Base-by-base conservation (phyloP, 2,888 invertebrate species). In the Callyntrura sp. region DNA sequence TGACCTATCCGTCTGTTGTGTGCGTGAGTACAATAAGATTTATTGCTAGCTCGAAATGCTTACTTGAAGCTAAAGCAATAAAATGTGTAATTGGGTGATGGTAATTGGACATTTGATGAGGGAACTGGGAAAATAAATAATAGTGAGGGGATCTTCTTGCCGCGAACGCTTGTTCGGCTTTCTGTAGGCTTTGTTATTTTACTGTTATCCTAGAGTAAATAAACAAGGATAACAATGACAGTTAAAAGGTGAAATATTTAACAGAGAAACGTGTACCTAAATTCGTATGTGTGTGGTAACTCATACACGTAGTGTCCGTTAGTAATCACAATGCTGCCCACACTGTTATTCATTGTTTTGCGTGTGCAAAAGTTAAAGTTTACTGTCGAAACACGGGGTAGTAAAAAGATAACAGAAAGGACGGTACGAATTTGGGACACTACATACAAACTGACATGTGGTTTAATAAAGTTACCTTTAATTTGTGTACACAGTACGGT, bases 101-200 rank as follows among this genome's bases (percentile, higher is more conserved):
- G 88, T 88, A 88, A 88, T 88, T 83, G 88, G 88, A 88, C 88
- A 51, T 83, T 88, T 88, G 88, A 83, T 83, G 83, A 88, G 88
- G 25, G 60, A 28, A 25, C 23, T 65, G 76, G 86, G 68, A 65
- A 65, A 65, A 79, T 65, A 79, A 86, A 86, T 48, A 70, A 43
- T 82, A 82, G 35, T 17, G 82, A 48, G 62, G 65, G 65, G 48
- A 65, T 65, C 62, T 57, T 20, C 62, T 25, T 48, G 6, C n/a
- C 60, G 28, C 45, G 17, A n/a, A 43, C 5, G 45, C 25, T 82
- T 62, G 28, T 81, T 81, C 9, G 43, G 35, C 35, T 51, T 48
- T 23, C 8, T 14, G 9, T 8, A 20, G 23, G 12, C 35, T 14
- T 79, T 79, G 35, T 28, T 35, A 48, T 28, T 20, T 55, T 48